Evolutionary conservation across 2,888 invertebrate species (phyloP).

Genomic region (Drosophila histrio): DNA sequence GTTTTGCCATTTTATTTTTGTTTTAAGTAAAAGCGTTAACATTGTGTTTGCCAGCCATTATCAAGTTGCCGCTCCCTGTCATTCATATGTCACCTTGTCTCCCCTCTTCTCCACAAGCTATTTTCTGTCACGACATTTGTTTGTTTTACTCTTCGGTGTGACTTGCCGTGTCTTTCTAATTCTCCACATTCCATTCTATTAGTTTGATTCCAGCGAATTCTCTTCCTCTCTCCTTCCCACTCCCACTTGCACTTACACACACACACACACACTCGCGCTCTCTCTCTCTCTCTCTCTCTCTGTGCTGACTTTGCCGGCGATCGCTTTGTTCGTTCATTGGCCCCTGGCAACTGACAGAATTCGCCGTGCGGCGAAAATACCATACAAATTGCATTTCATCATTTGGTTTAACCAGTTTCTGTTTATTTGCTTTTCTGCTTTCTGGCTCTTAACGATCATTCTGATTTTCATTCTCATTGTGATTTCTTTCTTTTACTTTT

Average conservation of each 20-base stretch:
- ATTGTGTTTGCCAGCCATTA: slow-evolving; percentile 37
- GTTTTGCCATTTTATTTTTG: neutral
- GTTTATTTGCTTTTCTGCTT: neutral
- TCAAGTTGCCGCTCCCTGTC: slow-evolving; percentile 6
- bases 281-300: neutral
- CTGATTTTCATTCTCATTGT: neutral
- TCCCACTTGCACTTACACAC: neutral
- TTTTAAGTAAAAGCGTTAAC: slow-evolving; percentile 5
- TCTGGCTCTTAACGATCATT: no score
- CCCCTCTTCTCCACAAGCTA: neutral
- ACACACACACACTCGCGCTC: no score
- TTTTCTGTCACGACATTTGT: slow-evolving; percentile 8
- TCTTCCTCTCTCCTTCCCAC: neutral
- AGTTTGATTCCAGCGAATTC: slow-evolving; percentile 2
- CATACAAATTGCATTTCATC: slow-evolving; percentile 50
- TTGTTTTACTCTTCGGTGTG: slow-evolving; percentile 2
- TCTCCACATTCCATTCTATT: slow-evolving; percentile 43
- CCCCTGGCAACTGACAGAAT: slow-evolving; percentile 33
- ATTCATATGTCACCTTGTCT: neutral
- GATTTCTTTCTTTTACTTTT: neutral
- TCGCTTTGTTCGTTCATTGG: slow-evolving; percentile 22
- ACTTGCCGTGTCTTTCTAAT: slow-evolving; percentile 10
- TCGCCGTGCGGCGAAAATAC: slow-evolving; percentile 4
- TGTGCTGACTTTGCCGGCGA: slow-evolving; percentile 9
- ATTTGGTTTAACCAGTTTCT: slow-evolving; percentile 31